Conservation (phyloP, 2,113 vertebrate genomes). For the Oryzias curvinotus region DNA sequence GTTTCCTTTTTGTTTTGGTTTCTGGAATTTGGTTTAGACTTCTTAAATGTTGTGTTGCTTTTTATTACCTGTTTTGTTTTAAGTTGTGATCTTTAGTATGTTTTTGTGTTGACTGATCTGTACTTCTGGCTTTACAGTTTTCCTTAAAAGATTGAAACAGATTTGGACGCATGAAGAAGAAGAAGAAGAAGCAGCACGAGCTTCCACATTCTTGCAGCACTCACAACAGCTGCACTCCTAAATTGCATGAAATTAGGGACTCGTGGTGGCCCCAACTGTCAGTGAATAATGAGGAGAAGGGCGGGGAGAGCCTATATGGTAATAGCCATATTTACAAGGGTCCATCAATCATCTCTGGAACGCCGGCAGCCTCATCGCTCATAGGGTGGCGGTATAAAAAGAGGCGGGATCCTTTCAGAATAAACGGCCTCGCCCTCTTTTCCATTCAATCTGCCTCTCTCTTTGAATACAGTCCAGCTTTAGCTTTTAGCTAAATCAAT, state of each 20-base stretch:
- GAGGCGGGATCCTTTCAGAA: constrained; percentile 48
- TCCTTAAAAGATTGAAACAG: constrained; percentile 1
- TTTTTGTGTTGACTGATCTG: no score
- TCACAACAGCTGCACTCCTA: constrained; percentile 56
- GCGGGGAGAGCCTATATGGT: constrained; percentile 58
- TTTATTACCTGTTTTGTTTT: no score
- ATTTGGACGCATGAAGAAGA: neutral
- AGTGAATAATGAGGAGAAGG: constrained; percentile 68
- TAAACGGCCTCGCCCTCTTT: constrained; percentile 33
- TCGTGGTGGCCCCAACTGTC: constrained; percentile 57
- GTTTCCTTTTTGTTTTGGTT: no score
- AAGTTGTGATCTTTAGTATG: no score
- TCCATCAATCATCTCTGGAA: constrained; percentile 72
- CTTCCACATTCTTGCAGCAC: constrained; percentile 25
- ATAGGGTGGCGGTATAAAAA: constrained; percentile 43
- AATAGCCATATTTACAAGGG: constrained; percentile 69
- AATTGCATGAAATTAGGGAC: constrained; percentile 68
- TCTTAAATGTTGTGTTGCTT: no score
- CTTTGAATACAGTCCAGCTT: constrained; percentile 19
- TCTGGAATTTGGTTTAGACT: no score
- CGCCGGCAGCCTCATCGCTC: constrained; percentile 56
- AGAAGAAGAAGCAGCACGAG: neutral
- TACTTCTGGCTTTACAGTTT: neutral
- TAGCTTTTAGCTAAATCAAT: constrained; percentile 58
- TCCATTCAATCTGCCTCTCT: constrained; percentile 9